Base-by-base conservation (phyloP, 2,888 invertebrate species). In the Leptopilina myrica region DNA sequence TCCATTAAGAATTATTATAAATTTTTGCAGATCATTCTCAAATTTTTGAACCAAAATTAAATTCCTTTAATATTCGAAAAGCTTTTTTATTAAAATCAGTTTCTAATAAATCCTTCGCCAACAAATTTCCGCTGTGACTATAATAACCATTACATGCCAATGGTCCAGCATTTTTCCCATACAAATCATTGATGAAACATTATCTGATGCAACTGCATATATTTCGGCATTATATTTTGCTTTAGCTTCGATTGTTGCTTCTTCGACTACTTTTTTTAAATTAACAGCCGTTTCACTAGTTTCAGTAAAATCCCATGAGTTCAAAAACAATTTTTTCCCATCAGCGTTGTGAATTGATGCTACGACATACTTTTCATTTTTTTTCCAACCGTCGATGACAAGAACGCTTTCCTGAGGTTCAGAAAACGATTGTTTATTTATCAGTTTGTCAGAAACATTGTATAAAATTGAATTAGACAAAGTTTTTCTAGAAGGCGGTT, bases 361-460 rank as follows among this genome's bases (percentile, higher is more conserved):
- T 4, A 56, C 56, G 5, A 14, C n/a, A 3, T 20, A 59, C 6
- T 56, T 73, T 73, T 53, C 59, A 15, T 73, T 73, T 49, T 53
- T 59, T 14, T 79, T 65, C 79, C 79, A 79, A 1, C 67, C 79
- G n/a, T 79, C 76, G 7, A 76, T 26, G 12, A 76, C 15, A 5
- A 79, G 9, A 14, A 79, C 76, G 2, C 79, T 76, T 40, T 64
- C 62, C 33, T n/a, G 2, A 26, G 26, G 26, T 2, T 26, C n/a
- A 66, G 43, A 46, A 66, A 7, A 46, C 8, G 40, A 4, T 64
- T 46, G 69, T 40, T 69, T 20, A 43, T 12, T 66, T 11, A 49
- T 9, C 2, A 26, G 26, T 26, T 64, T 64, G 0, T 64, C 33
- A n/a, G n/a, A n/a, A n/a, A n/a, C n/a, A n/a, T n/a, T n/a, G n/a